Evolutionary conservation across 2,888 invertebrate species (phyloP).

Genomic region (Melinaea marsaeus): DNA sequence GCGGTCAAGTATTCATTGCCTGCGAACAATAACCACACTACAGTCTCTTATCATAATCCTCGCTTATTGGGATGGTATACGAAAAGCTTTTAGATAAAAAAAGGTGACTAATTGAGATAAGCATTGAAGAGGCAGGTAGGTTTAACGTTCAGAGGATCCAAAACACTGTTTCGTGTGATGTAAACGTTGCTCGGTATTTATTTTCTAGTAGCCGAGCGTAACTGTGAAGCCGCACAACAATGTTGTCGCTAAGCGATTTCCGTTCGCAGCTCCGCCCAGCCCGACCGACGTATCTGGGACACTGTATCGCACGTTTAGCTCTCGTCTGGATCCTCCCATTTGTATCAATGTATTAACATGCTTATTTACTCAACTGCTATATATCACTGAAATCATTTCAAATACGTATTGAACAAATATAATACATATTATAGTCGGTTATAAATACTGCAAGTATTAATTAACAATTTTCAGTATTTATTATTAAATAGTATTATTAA

Average conservation of each 20-base stretch:
- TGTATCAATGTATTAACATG: conserved; percentile 1
- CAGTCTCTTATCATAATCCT: conserved; percentile 13
- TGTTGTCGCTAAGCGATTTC: conserved; percentile 74
- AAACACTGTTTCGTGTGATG: background rate
- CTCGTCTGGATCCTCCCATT: conserved; percentile 24
- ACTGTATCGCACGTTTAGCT: conserved; percentile 43
- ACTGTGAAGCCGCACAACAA: conserved; percentile 60
- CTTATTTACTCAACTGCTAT: too few relatives aligned
- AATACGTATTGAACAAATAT: too few relatives aligned
- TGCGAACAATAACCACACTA: conserved; percentile 40
- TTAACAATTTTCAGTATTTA: too few relatives aligned
- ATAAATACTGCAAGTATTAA: too few relatives aligned
- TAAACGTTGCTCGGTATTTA: conserved; percentile 22
- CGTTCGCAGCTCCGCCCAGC: conserved; percentile 58
- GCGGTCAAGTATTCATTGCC: conserved; percentile 73
- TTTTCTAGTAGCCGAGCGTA: conserved; percentile 33
- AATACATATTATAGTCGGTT: too few relatives aligned
- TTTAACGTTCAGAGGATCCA: background rate
- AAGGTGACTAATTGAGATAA: conserved; percentile 30
- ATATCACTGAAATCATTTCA: too few relatives aligned
- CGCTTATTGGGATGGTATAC: conserved; percentile 11
- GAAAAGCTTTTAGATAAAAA: conserved; percentile 33
- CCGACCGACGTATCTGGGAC: conserved; percentile 69
- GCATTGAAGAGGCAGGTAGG: conserved; percentile 18
- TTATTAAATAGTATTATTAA: too few relatives aligned